A percentile compares a stretch with the other conserved stretches of the same genome.
Conservation (phyloP, 1,140 invertebrate species). For the Ladona fulva region DNA sequence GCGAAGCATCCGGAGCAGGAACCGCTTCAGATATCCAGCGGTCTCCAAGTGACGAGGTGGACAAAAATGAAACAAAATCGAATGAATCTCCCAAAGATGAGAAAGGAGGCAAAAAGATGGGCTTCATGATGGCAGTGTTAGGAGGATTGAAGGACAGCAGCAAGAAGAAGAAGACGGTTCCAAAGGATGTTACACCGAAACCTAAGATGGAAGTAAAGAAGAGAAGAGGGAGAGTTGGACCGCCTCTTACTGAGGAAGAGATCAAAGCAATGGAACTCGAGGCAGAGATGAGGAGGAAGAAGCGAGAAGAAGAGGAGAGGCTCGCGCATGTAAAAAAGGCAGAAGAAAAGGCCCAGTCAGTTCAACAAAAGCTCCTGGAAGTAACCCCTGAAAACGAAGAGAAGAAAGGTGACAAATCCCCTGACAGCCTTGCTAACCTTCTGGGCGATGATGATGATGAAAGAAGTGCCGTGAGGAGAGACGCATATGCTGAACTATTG, state of each 20-base stretch:
- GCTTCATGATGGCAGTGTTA: neutral
- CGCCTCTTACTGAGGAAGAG: neutral
- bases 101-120: neutral
- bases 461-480: neutral
- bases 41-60: neutral
- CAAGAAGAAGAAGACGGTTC: neutral
- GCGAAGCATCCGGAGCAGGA: neutral
- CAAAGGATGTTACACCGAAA: neutral
- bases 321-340: neutral
- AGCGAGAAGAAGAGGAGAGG: neutral
- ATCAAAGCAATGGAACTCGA: neutral
- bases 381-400: neutral
- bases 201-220: neutral
- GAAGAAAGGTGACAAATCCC: neutral
- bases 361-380: neutral
- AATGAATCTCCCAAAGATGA: neutral
- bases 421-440: neutral
- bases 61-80: neutral
- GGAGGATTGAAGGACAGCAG: neutral
- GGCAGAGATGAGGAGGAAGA: neutral
- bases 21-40: neutral
- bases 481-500: neutral
- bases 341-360: neutral
- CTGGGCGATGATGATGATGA: neutral
- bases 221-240: neutral